phyloP scores from a whole-genome alignment of 1,140 invertebrate species.

The Polyergus mexicanus region DNA sequence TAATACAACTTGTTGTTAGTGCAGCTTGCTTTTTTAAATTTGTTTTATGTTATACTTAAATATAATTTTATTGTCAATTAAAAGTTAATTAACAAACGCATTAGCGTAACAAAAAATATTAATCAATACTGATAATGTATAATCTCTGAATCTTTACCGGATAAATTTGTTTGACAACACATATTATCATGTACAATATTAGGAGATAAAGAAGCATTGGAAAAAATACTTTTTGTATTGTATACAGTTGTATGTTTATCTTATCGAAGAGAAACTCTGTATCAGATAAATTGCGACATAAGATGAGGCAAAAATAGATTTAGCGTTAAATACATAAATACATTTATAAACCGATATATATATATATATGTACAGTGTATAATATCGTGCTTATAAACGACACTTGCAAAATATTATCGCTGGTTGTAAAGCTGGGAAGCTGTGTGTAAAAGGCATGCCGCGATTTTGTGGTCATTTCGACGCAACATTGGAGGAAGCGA shows the following conservation, averaged over 20 bases:
- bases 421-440: constrained; percentile 21
- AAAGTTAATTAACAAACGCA: background rate
- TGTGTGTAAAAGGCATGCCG: background rate
- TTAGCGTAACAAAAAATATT: background rate
- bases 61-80: background rate
- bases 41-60: background rate
- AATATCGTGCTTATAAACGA: constrained; percentile 22
- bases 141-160: background rate
- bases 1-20: background rate
- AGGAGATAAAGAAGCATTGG: background rate
- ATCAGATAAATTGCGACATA: background rate
- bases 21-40: background rate
- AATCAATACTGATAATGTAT: background rate
- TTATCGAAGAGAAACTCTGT: background rate
- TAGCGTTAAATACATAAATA: background rate
- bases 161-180: background rate
- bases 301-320: background rate
- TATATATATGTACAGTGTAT: no score
- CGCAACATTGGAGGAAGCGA: background rate
- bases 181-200: background rate
- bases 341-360: background rate
- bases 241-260: background rate
- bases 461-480: constrained; percentile 9
- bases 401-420: constrained; percentile 24
- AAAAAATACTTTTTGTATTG: no score